Conservation (phyloP, 2,113 vertebrate genomes). For the Delphinus delphis region DNA sequence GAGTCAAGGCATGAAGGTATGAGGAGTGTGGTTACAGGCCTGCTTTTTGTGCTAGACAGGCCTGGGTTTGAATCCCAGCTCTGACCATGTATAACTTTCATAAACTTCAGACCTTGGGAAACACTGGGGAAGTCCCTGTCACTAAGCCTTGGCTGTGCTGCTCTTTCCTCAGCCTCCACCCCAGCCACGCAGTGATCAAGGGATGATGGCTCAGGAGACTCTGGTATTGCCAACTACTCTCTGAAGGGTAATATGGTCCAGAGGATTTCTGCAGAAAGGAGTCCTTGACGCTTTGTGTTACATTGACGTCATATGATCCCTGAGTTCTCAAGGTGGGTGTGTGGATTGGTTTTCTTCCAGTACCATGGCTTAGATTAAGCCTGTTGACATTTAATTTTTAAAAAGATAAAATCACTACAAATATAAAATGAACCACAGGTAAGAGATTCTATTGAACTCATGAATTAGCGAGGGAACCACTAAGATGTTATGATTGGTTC, state of each 20-base stretch:
- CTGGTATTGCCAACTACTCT: background rate
- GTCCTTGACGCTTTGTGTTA: background rate
- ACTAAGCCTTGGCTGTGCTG: background rate
- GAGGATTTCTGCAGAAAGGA: background rate
- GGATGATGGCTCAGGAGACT: no score
- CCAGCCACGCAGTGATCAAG: background rate
- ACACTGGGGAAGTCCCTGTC: background rate
- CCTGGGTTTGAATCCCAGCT: background rate
- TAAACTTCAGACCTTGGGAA: conserved; percentile 2
- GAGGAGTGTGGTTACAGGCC: background rate
- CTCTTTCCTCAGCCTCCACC: background rate
- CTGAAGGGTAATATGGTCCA: background rate
- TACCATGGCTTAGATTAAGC: background rate
- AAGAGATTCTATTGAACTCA: background rate
- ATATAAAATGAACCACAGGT: background rate
- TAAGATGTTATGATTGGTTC: background rate
- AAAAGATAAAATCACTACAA: conserved; percentile 3
- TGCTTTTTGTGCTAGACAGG: background rate
- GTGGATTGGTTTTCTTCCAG: background rate
- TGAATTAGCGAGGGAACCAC: background rate
- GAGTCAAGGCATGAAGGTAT: background rate
- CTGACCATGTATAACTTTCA: background rate
- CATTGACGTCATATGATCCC: background rate
- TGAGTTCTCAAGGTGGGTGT: background rate
- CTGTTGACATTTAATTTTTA: background rate